Percentiles rank a stretch among this genome's conserved stretches.
phyloP scores from a whole-genome alignment of 2,113 vertebrate species.

The Hirundichthys speculiger region DNA sequence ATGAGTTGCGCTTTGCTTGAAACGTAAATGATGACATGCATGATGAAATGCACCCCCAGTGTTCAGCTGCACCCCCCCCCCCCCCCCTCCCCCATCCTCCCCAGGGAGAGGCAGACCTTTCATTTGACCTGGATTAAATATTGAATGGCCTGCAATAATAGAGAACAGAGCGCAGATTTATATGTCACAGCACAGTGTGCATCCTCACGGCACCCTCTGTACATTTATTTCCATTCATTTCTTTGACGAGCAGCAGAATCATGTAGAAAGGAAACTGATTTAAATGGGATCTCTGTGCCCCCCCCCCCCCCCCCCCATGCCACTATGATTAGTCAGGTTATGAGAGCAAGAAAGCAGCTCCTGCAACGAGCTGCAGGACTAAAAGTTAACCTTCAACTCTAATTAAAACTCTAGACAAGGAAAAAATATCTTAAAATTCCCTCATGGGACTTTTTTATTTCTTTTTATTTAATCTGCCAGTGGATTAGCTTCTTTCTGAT shows the following conservation, averaged over 20 bases:
- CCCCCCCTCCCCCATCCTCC: background rate
- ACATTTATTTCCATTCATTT: too few relatives aligned
- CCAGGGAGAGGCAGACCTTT: conserved; percentile 26
- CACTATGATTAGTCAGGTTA: background rate
- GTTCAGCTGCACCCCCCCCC: conserved; percentile 6
- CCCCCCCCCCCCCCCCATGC: background rate
- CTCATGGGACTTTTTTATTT: too few relatives aligned
- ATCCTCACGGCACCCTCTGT: too few relatives aligned
- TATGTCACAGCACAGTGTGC: conserved; percentile 4
- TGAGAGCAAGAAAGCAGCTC: conserved; percentile 3
- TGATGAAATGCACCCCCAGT: too few relatives aligned
- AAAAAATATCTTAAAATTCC: too few relatives aligned
- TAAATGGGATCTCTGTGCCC: background rate
- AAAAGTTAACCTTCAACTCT: conserved; percentile 56
- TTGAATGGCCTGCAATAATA: conserved; percentile 48
- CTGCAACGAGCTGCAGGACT: conserved; percentile 25
- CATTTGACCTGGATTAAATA: conserved; percentile 59
- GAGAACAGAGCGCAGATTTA: conserved; percentile 26
- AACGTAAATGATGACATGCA: conserved; percentile 13
- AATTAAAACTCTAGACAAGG: conserved; percentile 39
- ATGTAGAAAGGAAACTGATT: too few relatives aligned
- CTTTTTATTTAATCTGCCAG: conserved; percentile 41
- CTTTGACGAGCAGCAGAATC: too few relatives aligned
- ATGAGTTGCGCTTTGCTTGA: background rate
- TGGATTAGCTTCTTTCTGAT: conserved; percentile 22